Evolutionary conservation across 2,113 vertebrate genomes (phyloP).

Genomic region (Eleginops maclovinus): DNA sequence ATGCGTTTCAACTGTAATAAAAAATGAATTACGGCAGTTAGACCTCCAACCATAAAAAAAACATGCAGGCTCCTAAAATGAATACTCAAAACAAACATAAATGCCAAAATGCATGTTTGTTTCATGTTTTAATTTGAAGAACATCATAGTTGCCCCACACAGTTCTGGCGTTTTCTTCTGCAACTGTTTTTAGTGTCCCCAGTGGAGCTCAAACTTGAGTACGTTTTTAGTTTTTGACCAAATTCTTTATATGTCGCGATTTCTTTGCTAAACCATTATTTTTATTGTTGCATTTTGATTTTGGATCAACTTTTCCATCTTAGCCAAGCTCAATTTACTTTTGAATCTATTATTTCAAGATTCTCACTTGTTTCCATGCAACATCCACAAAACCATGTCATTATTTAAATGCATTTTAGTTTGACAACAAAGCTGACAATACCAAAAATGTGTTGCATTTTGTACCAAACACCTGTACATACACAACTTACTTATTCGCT

Average conservation of each 20-base stretch:
- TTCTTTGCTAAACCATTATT: neutral
- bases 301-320: neutral
- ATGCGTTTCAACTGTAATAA: no score
- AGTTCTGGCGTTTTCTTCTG: neutral
- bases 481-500: neutral
- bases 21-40: neutral
- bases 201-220: neutral
- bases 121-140: neutral
- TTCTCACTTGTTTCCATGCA: no score
- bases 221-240: no score
- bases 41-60: neutral
- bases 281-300: neutral
- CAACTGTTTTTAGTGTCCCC: neutral
- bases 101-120: neutral
- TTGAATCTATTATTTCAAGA: neutral
- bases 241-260: neutral
- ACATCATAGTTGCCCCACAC: neutral
- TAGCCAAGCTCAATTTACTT: neutral
- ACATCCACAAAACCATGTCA: no score
- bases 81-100: no score
- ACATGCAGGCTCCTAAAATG: no score
- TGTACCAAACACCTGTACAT: neutral
- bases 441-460: neutral
- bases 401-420: neutral
- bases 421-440: neutral